Base-by-base conservation (phyloP, 2,888 invertebrate genomes). In the Drosophila putrida region DNA sequence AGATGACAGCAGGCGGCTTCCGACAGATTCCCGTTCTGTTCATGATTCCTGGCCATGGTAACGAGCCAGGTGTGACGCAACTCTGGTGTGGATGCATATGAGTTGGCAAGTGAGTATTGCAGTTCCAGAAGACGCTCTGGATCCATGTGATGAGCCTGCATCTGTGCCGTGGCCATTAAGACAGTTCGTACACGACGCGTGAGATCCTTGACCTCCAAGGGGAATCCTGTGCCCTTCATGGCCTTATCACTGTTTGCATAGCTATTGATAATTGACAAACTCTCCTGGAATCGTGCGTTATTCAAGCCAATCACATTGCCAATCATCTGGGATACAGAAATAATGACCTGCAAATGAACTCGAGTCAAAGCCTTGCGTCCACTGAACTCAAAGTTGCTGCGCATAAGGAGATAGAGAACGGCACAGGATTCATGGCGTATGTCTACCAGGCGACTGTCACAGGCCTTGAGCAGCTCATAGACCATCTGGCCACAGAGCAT, bases 1-100 rank as follows among this genome's bases (percentile, higher is more conserved):
- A 98, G 94, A 91, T 98, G 97, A 91, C 98, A 98, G 89, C 98
- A 98, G 41, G 98, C 98, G 94, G 97, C 97, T 94, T 99, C 99
- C 4, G 98, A 98, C 88, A 95, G 95, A 93, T 98, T 97, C 35
- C 95, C 95, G 89, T 97, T 95, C 69, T 96, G 93, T 6, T 95
- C 95, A 90, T 98, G 98, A 91, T 97, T 96, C 86, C 95, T 95
- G 11, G 98, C 97, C 95, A 99, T 96, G 1, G 97, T 97, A 80
- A 98, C 96, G n/a, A 99, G 95, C 98, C 98, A 98, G 0, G 98
- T 98, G 92, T 97, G 97, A 0, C 99, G 93, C 66, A 99, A 93
- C 85, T 98, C 97, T 0, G 99, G 98, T 0, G 98, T 98, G 39
- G 98, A 98, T 46, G 98, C 97, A 88, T 97, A 97, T 0, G 97